Conservation (phyloP, 2,888 invertebrate genomes). For the Alcis repandata region DNA sequence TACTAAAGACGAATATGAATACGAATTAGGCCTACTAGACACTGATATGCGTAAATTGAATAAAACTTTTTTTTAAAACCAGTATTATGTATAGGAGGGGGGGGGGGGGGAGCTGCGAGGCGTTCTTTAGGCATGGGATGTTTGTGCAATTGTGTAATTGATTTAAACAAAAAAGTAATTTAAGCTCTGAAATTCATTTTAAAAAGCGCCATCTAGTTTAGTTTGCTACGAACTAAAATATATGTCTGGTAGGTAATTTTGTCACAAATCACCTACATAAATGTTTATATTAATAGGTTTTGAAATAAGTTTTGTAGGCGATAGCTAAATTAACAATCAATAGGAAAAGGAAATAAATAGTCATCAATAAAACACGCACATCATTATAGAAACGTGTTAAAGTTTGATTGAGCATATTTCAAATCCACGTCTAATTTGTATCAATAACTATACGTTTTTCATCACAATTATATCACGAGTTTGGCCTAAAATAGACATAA, state of each 20-base stretch:
- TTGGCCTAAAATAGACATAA: slow-evolving; percentile 20
- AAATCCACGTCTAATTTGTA: slow-evolving; percentile 9
- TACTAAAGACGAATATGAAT: background rate
- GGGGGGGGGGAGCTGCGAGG: no score
- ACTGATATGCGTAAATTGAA: no score
- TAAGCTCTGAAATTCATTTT: no score
- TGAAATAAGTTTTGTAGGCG: background rate
- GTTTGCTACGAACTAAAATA: no score
- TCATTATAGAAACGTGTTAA: background rate
- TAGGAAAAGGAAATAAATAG: slow-evolving; percentile 4
- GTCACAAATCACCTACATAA: no score
- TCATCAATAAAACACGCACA: slow-evolving; percentile 1
- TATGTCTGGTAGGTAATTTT: no score
- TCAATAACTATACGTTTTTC: slow-evolving; percentile 11
- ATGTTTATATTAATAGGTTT: background rate
- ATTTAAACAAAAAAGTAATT: no score
- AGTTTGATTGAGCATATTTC: slow-evolving; percentile 6
- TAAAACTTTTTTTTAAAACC: no score
- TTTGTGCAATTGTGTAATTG: no score
- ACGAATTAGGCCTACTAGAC: background rate
- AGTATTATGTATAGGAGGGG: no score
- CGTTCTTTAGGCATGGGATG: no score
- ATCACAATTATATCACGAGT: slow-evolving; percentile 9
- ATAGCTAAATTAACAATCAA: background rate
- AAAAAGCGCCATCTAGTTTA: no score